Evolutionary conservation across 2,113 vertebrate species (phyloP), one percentile per base, ranked within the genome.

Genomic region (Hyla sarda): DNA sequence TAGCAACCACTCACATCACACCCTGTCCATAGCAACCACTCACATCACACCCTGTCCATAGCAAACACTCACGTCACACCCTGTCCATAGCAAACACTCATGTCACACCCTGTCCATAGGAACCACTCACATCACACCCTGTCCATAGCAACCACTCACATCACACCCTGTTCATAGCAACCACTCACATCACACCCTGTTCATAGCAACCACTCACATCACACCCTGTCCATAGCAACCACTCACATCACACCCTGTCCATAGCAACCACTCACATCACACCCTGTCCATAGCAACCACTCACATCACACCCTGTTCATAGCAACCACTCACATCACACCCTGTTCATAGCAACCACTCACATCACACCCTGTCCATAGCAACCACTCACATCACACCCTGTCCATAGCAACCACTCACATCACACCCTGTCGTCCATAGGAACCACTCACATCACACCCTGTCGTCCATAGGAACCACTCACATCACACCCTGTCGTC

Each of bases 181-280:
- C 60, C 62, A 65, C 30, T 65, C 62, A 65, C 62, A 65, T 65
- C 62, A n/a, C n/a, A n/a, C n/a, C n/a, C n/a, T n/a, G n/a, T n/a
- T n/a, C 60, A 28, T 62, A 14, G 60, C 60, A 2, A 62, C 60
- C 62, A 65, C 30, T 65, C 62, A 65, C 62, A 65, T 65, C 62
- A n/a, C n/a, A n/a, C n/a, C n/a, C n/a, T n/a, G n/a, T 14, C 60
- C 60, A 28, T 62, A 14, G 60, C 60, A 2, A 62, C 60, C 62
- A 65, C 30, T 65, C 62, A 65, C 62, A 65, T 65, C 62, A n/a
- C n/a, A n/a, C n/a, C n/a, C n/a, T n/a, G n/a, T 14, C 60, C 60
- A 28, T 62, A 14, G 60, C 60, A 2, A 62, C 60, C 62, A 65
- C 30, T 65, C 62, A 65, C 62, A 65, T 65, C 62, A n/a, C n/a